A percentile compares a stretch with the other conserved stretches of the same genome.
Evolutionary conservation across 2,113 vertebrate genomes (phyloP).

Genomic region (Zapus hudsonius): DNA sequence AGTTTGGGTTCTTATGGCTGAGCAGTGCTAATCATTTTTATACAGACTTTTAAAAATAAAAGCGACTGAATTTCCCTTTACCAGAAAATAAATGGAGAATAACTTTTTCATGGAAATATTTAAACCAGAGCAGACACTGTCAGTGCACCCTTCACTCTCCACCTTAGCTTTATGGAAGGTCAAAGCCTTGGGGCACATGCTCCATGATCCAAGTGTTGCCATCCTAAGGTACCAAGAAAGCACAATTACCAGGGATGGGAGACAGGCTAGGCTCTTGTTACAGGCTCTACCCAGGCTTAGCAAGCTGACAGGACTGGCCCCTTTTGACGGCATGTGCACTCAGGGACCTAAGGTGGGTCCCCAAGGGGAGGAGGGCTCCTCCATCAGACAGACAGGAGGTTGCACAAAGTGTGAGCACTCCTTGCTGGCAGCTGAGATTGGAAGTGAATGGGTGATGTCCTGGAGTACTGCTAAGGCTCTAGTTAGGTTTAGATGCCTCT

Average conservation of each 20-base stretch:
- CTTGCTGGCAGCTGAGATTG: slow-evolving; percentile 56
- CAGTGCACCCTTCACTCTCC: not conserved
- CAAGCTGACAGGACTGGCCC: not conserved
- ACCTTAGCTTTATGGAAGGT: slow-evolving; percentile 35
- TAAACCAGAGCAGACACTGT: slow-evolving; percentile 41
- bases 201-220: slow-evolving; percentile 29
- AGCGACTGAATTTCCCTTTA: too few species aligned
- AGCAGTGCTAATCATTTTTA: slow-evolving; percentile 60
- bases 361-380: not conserved
- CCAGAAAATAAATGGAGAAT: slow-evolving; percentile 52
- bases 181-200: slow-evolving; percentile 16
- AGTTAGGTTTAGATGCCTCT: not conserved
- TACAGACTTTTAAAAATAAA: slow-evolving; percentile 58
- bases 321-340: not conserved
- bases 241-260: not conserved
- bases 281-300: not conserved
- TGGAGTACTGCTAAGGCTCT: not conserved
- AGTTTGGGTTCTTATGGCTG: slow-evolving; percentile 56
- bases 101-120: slow-evolving; percentile 4
- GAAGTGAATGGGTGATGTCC: not conserved
- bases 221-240: not conserved
- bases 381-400: not conserved
- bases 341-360: not conserved
- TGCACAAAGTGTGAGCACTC: slow-evolving; percentile 65
- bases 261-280: not conserved